A percentile compares a stretch with the other conserved stretches of the same genome.
phyloP scores from a whole-genome alignment of 2,113 vertebrate species.

The Urocynchramus pylzowi region DNA sequence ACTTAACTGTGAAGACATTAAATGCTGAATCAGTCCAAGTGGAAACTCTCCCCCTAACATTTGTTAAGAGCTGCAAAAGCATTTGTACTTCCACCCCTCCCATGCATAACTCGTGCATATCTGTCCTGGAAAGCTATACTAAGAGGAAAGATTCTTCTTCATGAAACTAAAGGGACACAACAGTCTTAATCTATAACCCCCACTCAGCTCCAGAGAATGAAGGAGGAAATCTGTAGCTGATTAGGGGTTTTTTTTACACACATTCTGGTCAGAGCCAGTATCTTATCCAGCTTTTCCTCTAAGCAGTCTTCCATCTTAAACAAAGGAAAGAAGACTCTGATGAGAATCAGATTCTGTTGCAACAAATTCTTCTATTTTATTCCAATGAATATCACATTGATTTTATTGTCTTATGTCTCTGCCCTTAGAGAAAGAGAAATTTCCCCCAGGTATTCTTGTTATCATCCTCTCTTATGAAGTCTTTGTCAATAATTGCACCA shows the following conservation, averaged over 20 bases:
- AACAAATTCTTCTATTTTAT: conserved; percentile 16
- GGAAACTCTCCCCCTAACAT: background rate
- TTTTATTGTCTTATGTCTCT: conserved; percentile 28
- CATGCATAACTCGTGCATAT: background rate
- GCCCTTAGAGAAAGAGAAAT: conserved; percentile 27
- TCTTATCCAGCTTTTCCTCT: conserved; percentile 23
- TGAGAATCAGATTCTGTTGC: conserved; percentile 3
- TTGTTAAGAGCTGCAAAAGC: background rate
- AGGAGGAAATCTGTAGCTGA: conserved; percentile 34
- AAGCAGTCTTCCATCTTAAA: conserved; percentile 20
- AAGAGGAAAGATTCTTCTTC: background rate
- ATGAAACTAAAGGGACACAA: background rate
- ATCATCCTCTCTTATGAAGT: conserved; percentile 29
- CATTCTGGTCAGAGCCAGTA: background rate
- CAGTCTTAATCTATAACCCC: background rate
- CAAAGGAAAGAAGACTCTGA: conserved; percentile 7
- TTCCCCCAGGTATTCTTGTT: conserved; percentile 38
- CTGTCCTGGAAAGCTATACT: background rate
- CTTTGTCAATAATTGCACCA: conserved; percentile 36
- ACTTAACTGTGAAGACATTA: background rate
- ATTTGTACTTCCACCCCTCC: background rate
- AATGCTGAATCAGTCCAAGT: conserved; percentile 27
- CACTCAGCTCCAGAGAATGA: background rate
- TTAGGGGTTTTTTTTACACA: background rate
- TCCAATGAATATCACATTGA: conserved; percentile 17